These are phyloP conservation scores for Dryobotodes eremita DNA, from an alignment of 2,888 invertebrate species.

Conservation along the genomic window DNA sequence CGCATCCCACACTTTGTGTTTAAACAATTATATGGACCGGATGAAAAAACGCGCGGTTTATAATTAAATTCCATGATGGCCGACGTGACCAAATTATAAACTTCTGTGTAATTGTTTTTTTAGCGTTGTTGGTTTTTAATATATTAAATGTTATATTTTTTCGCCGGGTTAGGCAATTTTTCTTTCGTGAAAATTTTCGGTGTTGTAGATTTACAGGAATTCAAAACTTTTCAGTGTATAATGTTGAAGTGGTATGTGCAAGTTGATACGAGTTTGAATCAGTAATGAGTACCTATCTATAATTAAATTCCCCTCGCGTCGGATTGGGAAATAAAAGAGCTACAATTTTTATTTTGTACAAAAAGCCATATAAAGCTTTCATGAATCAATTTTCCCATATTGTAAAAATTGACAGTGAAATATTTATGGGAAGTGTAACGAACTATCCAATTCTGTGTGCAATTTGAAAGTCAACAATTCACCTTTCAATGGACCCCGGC, in stretches of 20 bases:
- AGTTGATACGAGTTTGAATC: not conserved
- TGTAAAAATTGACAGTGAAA: conserved; percentile 40
- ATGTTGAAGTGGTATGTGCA: not conserved
- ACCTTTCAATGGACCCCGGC: not conserved
- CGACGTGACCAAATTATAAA: conserved; percentile 72
- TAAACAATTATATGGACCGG: conserved; percentile 63
- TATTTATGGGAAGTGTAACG: conserved; percentile 51
- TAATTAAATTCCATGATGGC: conserved; percentile 68
- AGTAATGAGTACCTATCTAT: not conserved
- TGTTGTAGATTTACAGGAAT: not conserved
- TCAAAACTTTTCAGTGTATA: not conserved
- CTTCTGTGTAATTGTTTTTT: conserved; percentile 69
- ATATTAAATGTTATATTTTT: conserved; percentile 60
- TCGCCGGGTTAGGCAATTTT: conserved; percentile 27
- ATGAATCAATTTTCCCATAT: conserved; percentile 44
- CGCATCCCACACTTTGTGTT: conserved; percentile 38
- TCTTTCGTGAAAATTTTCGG: not conserved
- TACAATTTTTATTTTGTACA: conserved; percentile 18
- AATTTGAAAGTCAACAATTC: conserved; percentile 13
- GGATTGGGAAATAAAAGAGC: conserved; percentile 4
- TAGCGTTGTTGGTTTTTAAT: conserved; percentile 72
- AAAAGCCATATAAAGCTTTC: conserved; percentile 21
- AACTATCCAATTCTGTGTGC: conserved; percentile 41
- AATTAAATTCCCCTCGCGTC: conserved; percentile 1
- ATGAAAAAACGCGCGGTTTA: conserved; percentile 65